Base-by-base conservation (phyloP, 2,888 invertebrate genomes). In the Opisthograptis luteolata region DNA sequence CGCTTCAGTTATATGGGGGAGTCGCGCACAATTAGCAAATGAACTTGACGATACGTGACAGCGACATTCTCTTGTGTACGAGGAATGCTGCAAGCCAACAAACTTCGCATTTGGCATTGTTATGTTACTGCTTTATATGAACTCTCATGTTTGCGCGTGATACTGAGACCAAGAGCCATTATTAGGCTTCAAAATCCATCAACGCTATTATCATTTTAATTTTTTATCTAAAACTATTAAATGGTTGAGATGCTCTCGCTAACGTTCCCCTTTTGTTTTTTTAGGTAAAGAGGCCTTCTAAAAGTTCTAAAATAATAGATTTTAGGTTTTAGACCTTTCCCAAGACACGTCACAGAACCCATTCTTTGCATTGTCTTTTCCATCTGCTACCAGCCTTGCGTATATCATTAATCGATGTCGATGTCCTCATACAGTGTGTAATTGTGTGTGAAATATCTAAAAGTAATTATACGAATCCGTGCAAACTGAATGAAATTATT, bases 21-120 rank as follows among this genome's bases (percentile, higher is more conserved):
- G 48, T 47, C 52, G 50, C 46, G 58, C 59, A 69, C 66, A 73
- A 72, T 77, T 71, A 76, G 61, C 60, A 66, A 72, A 75, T 72
- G 62, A 70, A 75, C 68, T 71, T 70, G 68, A 68, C 45, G 68
- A 12, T 35, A 22, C 13, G 22, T 35, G 22, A n/a, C 12, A 22
- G 62, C 68, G 64, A 60, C 60, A 56, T 46, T 46, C 15, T 32
- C 15, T 20, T 30, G 9, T 28, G 7, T 30, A 14, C 13, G 9
- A 1, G n/a, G 6, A 28, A 28, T 13, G 9, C 10, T 10, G 1
- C 25, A 25, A 10, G 25, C 25, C 9, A 2, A n/a, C 8, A 15
- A 14, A 8, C 14, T 30, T 30, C 5, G 30, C 8, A 10, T 10
- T n/a, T 27, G 25, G 10, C 12, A 4, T 25, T 8, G 9, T 9